Percentiles rank a stretch among this genome's conserved stretches.
phyloP scores from a whole-genome alignment of 2,797 vertebrate genomes.

The Anguilla obscura region DNA sequence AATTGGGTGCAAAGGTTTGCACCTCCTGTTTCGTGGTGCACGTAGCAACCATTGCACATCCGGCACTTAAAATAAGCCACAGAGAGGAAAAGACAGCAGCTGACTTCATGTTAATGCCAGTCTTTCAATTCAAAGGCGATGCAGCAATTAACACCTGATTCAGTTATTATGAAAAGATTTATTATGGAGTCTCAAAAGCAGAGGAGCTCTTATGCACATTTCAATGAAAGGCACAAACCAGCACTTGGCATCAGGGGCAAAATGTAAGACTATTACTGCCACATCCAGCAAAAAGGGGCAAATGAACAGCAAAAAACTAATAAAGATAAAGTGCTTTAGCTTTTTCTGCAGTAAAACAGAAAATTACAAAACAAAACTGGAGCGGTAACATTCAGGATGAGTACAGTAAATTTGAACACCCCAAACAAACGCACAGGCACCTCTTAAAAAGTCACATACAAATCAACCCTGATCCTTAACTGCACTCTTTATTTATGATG shows the following conservation, averaged over 20 bases:
- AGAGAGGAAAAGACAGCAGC: not conserved
- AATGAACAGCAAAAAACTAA: not conserved
- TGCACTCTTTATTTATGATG: not conserved
- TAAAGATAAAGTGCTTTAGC: not conserved
- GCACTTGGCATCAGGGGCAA: not conserved
- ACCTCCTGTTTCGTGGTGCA: not conserved
- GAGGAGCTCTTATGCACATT: not conserved
- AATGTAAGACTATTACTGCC: not conserved
- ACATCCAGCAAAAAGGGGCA: not conserved
- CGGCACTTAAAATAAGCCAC: not conserved
- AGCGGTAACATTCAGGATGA: not conserved
- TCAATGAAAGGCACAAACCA: not conserved
- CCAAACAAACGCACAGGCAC: not conserved
- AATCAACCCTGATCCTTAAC: not conserved
- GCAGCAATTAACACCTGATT: not conserved
- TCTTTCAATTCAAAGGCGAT: not conserved
- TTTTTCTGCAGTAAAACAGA: not conserved
- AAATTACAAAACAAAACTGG: not conserved
- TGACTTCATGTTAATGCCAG: slow-evolving; percentile 6
- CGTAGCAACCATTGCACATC: not conserved
- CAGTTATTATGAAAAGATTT: not conserved
- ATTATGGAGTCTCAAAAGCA: not conserved
- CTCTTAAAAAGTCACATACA: not conserved
- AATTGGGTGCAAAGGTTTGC: not conserved
- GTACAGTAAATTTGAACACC: not conserved